These are phyloP conservation scores for Drosophila pseudoobscura DNA, from an alignment of 1,140 invertebrate genomes.

Conservation along the genomic window DNA sequence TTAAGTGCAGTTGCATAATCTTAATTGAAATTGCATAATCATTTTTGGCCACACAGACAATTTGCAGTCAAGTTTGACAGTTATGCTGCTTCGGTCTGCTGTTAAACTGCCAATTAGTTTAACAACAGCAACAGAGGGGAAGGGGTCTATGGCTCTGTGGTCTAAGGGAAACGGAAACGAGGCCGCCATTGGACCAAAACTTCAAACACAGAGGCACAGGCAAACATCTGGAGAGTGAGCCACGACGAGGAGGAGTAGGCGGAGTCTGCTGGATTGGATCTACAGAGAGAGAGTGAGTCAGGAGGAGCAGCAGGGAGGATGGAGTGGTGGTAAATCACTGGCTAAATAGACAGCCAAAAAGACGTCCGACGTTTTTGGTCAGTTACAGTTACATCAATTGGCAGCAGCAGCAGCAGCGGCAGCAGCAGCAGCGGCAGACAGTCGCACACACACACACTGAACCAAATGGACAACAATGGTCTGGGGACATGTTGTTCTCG, in stretches of 20 bases:
- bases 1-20: conserved; percentile 57
- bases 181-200: conserved; percentile 24
- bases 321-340: conserved; percentile 56
- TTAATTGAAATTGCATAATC: conserved; percentile 75
- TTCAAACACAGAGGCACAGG: conserved; percentile 9
- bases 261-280: background rate
- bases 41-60: conserved; percentile 32
- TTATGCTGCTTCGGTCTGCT: conserved; percentile 40
- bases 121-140: conserved; percentile 21
- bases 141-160: background rate
- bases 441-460: conserved; percentile 17
- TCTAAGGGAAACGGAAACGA: conserved; percentile 22
- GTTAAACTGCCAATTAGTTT: conserved; percentile 74
- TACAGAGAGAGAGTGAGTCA: conserved; percentile 2
- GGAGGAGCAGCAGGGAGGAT: background rate
- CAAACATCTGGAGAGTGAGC: background rate
- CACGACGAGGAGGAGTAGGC: background rate
- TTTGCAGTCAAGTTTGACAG: conserved; percentile 43
- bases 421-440: conserved; percentile 26
- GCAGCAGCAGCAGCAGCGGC: conserved; percentile 9
- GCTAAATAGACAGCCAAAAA: conserved; percentile 76
- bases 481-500: conserved; percentile 67
- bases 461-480: conserved; percentile 56
- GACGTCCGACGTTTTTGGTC: conserved; percentile 67
- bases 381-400: conserved; percentile 74